Evolutionary conservation across 92 coral and sea anemone genomes (phyloP), one percentile per base, ranked within the genome.

Genomic region (Phenganax stokvisi): DNA sequence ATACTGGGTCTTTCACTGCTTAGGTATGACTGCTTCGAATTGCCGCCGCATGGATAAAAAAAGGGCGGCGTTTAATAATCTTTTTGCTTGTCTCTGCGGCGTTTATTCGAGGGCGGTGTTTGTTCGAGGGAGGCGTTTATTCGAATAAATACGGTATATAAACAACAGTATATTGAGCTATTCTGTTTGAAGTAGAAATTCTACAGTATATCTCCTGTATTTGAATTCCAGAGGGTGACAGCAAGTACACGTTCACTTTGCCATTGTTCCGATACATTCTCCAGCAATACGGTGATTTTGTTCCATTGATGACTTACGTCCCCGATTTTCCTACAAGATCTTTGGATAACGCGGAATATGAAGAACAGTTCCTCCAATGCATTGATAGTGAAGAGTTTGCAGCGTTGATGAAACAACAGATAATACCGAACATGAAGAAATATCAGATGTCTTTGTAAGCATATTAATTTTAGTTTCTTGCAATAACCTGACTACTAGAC

Each of bases 371-470:
- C 61, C 75, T 90, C 13, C 86, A 86, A 75, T 71, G 92, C 75
- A 83, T 89, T 67, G 93, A 89, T 28, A 71, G 89, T 66, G 96
- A 90, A 25, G 98, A 94, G 81, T 90, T 91, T 72, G 90, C 90
- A 74, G 98, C 97, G 15, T 85, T 94, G 82, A 90, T 94, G 86
- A 85, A 89, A 64, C 98, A 94, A 72, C 98, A 94, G 81, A 86
- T 94, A 47, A 53, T 86, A 20, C 98, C 98, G 28, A 91, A 89
- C 56, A 91, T 92, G 90, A 90, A 88, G 59, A 96, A 90, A 79
- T 94, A 91, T 71, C 90, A 92, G 66, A 81, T 61, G 66, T 71
- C 91, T 8, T 90, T 92, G 98, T 94, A 87, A 85, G 98, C 81
- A 57, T 29, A 51, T 2, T 71, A 60, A 6, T 25, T 53, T 12